These are phyloP conservation scores for Brenthis ino DNA, from an alignment of 2,888 invertebrate species.

Conservation along the genomic window DNA sequence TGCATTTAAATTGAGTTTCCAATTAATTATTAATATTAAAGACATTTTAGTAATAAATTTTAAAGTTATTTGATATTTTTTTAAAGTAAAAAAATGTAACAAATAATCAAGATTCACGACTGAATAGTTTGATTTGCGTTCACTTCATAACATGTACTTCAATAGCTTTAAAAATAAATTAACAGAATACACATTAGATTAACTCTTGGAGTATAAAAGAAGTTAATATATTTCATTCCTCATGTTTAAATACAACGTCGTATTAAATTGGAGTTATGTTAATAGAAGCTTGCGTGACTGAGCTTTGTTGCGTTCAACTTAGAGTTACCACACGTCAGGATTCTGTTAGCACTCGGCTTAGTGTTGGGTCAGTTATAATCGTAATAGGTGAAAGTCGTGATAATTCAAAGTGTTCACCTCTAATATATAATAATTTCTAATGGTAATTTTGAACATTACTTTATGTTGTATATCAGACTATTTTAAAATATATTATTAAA, in stretches of 20 bases:
- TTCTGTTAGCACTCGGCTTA: constrained; percentile 5
- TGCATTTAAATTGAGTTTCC: background rate
- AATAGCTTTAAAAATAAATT: constrained; percentile 5
- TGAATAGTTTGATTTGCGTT: constrained; percentile 2
- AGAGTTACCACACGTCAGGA: constrained; percentile 23
- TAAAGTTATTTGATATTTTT: constrained; percentile 3
- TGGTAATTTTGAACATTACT: background rate
- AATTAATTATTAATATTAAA: too few species aligned
- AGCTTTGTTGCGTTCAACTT: constrained; percentile 28
- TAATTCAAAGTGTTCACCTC: background rate
- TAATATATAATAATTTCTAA: background rate
- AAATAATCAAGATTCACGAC: constrained; percentile 3
- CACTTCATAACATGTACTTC: background rate
- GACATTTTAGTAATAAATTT: background rate
- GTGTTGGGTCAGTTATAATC: constrained; percentile 3
- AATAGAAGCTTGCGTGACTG: constrained; percentile 34
- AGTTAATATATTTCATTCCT: constrained; percentile 27
- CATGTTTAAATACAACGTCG: constrained; percentile 17
- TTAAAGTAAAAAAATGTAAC: constrained; percentile 12
- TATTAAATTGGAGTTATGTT: constrained; percentile 33
- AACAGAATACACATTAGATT: constrained; percentile 11
- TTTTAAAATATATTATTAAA: too few species aligned
- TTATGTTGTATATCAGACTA: too few species aligned
- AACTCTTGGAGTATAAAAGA: constrained; percentile 21
- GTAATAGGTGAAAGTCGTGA: constrained; percentile 18